Evolutionary conservation across 2,113 vertebrate species (phyloP).

Genomic region (Sporophila hypoxantha): DNA sequence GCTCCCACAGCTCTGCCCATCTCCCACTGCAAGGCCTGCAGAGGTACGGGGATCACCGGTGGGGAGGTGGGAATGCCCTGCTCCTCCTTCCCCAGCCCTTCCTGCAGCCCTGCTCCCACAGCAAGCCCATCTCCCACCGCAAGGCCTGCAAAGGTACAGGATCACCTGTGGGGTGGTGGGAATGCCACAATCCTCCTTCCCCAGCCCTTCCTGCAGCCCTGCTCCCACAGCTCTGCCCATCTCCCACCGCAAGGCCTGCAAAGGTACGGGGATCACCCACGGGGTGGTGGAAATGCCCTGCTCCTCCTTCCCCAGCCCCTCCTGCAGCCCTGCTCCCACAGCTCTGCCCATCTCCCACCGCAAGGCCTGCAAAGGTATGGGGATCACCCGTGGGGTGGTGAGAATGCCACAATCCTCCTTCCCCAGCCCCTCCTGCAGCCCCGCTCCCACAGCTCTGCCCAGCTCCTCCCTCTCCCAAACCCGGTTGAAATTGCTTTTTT

Average conservation of each 20-base stretch:
- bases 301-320: too few species aligned
- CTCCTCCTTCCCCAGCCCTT: neutral
- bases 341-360: slow-evolving; percentile 75
- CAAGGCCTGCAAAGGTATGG: slow-evolving; percentile 87
- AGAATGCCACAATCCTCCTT: fast-evolving
- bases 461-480: neutral
- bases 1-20: neutral
- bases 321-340: too few species aligned
- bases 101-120: too few species aligned
- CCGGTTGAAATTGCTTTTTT: neutral
- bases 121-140: slow-evolving; percentile 77
- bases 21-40: slow-evolving; percentile 85
- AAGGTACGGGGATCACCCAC: too few species aligned
- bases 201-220: too few species aligned
- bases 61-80: fast-evolving
- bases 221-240: too few species aligned
- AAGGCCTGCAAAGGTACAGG: slow-evolving; percentile 88
- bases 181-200: too few species aligned
- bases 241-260: too few species aligned
- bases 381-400: fast-evolving
- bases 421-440: neutral
- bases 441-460: neutral
- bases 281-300: too few species aligned
- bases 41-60: slow-evolving; percentile 62
- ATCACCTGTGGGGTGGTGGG: too few species aligned